Evolutionary conservation across 2,113 vertebrate species (phyloP).

Genomic region (Malurus elegans): DNA sequence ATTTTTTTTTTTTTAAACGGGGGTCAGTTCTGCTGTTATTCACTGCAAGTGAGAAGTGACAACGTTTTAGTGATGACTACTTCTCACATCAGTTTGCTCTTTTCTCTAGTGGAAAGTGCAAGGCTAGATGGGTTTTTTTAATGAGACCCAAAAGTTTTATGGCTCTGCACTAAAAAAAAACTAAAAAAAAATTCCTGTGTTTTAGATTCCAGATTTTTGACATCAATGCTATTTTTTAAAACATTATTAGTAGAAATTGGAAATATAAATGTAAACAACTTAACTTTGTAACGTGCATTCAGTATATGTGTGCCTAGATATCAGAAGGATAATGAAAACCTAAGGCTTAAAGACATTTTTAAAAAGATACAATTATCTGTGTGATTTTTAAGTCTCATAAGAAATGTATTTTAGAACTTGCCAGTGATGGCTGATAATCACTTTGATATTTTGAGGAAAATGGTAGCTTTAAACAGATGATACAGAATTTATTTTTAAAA

Average conservation of each 20-base stretch:
- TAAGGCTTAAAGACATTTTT: constrained; percentile 16
- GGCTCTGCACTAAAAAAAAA: not conserved
- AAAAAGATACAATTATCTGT: constrained; percentile 58
- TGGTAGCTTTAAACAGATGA: constrained; percentile 78
- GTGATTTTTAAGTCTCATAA: constrained; percentile 61
- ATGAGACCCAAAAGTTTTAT: not conserved
- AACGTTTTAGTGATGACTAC: not conserved
- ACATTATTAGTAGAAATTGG: not conserved
- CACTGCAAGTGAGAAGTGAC: not conserved
- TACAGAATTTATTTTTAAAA: constrained; percentile 80
- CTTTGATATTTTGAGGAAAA: constrained; percentile 77
- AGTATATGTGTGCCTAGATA: not conserved
- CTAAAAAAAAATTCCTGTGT: not conserved
- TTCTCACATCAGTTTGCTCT: not conserved
- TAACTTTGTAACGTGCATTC: not conserved
- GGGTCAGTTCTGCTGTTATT: not conserved
- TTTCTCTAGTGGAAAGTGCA: not conserved
- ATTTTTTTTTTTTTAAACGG: not conserved
- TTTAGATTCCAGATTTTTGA: constrained; percentile 7
- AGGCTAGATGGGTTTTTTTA: not conserved
- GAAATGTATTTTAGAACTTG: constrained; percentile 73
- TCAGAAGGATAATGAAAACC: constrained; percentile 23
- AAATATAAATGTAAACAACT: constrained; percentile 9
- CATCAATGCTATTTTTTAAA: not conserved
- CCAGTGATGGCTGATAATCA: constrained; percentile 76